Base-by-base conservation (phyloP, 1,140 invertebrate genomes). In the Lordiphosa collinella region DNA sequence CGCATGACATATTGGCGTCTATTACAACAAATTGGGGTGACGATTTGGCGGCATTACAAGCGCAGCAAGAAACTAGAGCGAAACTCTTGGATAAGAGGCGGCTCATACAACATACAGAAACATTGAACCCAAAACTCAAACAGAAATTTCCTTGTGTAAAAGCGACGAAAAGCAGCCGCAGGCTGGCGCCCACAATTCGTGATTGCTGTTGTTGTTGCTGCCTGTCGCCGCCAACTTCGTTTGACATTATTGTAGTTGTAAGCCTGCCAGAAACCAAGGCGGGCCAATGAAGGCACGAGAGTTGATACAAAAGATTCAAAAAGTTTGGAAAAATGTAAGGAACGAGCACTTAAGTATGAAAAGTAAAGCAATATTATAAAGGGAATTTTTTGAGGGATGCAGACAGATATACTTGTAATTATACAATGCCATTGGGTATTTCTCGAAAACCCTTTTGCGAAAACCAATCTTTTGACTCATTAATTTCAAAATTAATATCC, bases 1-100 rank as follows among this genome's bases (percentile, higher is more conserved):
- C 73, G 43, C 69, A 86, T 79, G 76, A 84, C 69, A 86, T 79
- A 86, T 84, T 86, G 80, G 73, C 73, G 65, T 75, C 82, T 87
- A 87, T 86, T 86, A 72, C 84, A 86, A 72, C 56, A 86, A 86
- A 86, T 79, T 86, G 76, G 64, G 69, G 73, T 69, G 67, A 69
- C 71, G 60, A 79, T 72, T 69, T 86, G 71, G 57, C 56, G 62
- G 58, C 46, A 66, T 66, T 73, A 60, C 56, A 61, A 62, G 53
- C 11, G 40, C 25, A 57, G 44, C 62, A 48, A 43, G 49, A 68
- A 66, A 58, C 61, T 63, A 73, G 58, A 44, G 61, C 58, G 46
- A 65, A 60, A 64, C 57, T 41, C 22, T 64, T 22, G 64, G 68
- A 76, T 76, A 76, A 78, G 54, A 55, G 41, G 49, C 50, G 53